These are phyloP conservation scores for Apteryx owenii DNA, from an alignment of 2,113 vertebrate species.

Conservation along the genomic window DNA sequence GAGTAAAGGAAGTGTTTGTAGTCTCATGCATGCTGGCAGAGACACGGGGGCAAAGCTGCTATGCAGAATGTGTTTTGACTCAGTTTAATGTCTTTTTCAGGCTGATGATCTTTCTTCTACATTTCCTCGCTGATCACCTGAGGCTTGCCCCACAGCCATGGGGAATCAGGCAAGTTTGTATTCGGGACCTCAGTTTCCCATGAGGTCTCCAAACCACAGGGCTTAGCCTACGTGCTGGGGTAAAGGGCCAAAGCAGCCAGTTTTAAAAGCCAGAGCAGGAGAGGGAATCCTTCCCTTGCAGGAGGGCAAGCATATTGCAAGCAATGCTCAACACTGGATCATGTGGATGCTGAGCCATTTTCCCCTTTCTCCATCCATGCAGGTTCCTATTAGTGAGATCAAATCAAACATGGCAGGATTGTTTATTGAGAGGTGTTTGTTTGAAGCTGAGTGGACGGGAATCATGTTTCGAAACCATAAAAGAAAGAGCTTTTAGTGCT, in stretches of 20 bases:
- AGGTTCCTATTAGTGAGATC: not conserved
- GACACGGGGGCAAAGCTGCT: not conserved
- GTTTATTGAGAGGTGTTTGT: slow-evolving; percentile 14
- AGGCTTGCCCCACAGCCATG: fast-evolving
- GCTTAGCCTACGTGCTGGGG: not conserved
- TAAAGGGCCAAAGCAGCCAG: not conserved
- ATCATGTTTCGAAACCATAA: not conserved
- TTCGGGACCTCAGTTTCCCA: not conserved
- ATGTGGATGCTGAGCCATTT: not conserved
- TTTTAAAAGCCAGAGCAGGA: not conserved
- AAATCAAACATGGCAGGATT: not conserved
- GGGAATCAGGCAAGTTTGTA: not conserved
- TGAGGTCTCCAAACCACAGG: fast-evolving
- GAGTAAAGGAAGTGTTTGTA: not conserved
- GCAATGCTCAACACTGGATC: not conserved
- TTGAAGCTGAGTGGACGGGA: slow-evolving; percentile 40
- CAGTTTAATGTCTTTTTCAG: not conserved
- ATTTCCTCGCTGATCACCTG: not conserved
- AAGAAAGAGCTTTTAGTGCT: slow-evolving; percentile 27
- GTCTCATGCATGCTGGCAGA: not conserved
- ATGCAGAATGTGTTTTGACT: not conserved
- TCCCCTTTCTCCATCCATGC: not conserved
- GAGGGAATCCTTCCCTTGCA: not conserved
- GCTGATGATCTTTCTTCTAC: not conserved
- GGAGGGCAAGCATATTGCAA: not conserved